Base-by-base conservation (phyloP, 2,113 vertebrate species). In the Polypterus bichir region DNA sequence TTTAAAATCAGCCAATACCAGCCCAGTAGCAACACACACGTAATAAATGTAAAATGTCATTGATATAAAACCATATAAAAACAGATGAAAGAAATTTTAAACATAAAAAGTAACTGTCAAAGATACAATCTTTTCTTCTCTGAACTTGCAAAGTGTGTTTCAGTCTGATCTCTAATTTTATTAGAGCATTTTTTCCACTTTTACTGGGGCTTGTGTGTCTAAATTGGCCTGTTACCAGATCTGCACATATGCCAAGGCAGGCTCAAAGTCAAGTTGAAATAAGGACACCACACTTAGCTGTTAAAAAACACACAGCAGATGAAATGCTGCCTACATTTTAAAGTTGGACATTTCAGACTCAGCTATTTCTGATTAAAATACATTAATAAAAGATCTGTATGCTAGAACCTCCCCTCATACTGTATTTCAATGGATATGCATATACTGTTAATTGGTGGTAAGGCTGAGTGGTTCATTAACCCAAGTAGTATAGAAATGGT, bases 131-230 rank as follows among this genome's bases (percentile, higher is more conserved):
- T 9, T 55, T 47, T 46, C 8, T 45, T 57, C 47, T 8, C 5
- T 48, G 7, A 10, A 3, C 4, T 9, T 0, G 0, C 46, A 68
- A 57, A 63, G 47, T 4, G 53, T 65, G 0, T 4, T 65, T 47
- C 57, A 54, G 57, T 64, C 7, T 6, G 52, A 59, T 27, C 27
- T 10, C 62, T 5, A 11, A 51, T 58, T 57, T 3, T 0, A 7
- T 7, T 63, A 53, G 46, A 44, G 45, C 65, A 71, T 58, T 53
- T 64, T 46, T 47, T 57, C 64, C 58, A 54, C 60, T 62, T 76
- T 74, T 77, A 71, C 66, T 67, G 73, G 72, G 69, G 64, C 71
- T 70, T 69, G 73, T 64, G 62, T 71, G 64, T 71, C 57, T 64
- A 64, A 59, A 59, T 59, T 71, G 65, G 67, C 47, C 1, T 64